Conservation (phyloP, 2,797 vertebrate species). For the Girardinus metallicus region DNA sequence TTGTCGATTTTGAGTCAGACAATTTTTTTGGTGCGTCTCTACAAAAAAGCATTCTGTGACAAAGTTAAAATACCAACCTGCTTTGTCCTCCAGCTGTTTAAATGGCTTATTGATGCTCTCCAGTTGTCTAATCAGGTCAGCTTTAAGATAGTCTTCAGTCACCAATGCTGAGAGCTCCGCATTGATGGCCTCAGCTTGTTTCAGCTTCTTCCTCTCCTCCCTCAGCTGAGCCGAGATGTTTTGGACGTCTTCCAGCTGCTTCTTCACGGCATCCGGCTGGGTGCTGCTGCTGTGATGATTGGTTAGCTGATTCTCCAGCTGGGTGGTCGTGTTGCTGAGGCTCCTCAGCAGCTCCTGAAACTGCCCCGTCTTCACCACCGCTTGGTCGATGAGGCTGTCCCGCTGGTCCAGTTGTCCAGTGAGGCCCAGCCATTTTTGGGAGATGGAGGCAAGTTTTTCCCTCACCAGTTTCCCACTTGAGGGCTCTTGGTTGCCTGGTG, state of each 20-base stretch:
- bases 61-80: conserved; percentile 83
- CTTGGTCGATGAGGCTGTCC: conserved; percentile 88
- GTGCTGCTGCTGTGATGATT: conserved; percentile 85
- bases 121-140: conserved; percentile 90
- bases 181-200: conserved; percentile 85
- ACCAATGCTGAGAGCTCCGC: conserved; percentile 88
- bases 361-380: conserved; percentile 87
- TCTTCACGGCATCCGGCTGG: conserved; percentile 89
- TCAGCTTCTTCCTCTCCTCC: conserved; percentile 87
- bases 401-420: conserved; percentile 89
- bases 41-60: conserved; percentile 10
- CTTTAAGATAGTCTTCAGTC: conserved; percentile 94
- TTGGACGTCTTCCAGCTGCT: conserved; percentile 88
- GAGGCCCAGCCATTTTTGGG: conserved; percentile 90
- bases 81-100: conserved; percentile 91
- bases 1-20: background rate
- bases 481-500: conserved; percentile 84
- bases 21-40: background rate
- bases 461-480: conserved; percentile 82
- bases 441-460: conserved; percentile 85
- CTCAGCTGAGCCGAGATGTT: conserved; percentile 86
- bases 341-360: conserved; percentile 89
- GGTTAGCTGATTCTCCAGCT: conserved; percentile 85
- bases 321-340: conserved; percentile 81
- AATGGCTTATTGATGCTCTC: conserved; percentile 90